phyloP scores from a whole-genome alignment of 2,888 invertebrate genomes.

The Hetaerina titia region DNA sequence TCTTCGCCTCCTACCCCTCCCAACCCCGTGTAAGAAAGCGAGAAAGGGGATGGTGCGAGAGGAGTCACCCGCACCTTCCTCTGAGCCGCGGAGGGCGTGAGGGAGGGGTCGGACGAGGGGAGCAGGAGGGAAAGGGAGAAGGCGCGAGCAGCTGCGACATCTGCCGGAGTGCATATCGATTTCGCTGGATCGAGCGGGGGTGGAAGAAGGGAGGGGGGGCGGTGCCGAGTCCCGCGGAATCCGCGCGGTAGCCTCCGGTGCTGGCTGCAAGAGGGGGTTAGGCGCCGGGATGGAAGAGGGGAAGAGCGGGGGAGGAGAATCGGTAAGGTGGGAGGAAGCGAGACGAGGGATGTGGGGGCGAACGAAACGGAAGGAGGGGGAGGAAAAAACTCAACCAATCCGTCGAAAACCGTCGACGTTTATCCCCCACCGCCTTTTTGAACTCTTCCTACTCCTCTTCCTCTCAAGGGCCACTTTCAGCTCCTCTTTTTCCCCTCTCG shows the following conservation, averaged over 20 bases:
- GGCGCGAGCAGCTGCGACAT: background rate
- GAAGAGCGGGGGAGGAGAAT: background rate
- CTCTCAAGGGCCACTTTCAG: background rate
- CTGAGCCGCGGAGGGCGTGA: background rate
- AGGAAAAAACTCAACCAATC: background rate
- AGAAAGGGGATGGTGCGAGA: background rate
- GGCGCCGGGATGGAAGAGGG: background rate
- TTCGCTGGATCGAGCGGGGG: background rate
- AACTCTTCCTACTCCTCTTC: background rate
- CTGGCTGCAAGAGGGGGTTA: background rate
- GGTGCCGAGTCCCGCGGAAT: slow-evolving; percentile 16
- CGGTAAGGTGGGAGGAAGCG: background rate
- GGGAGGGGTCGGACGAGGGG: background rate
- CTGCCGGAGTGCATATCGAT: slow-evolving; percentile 35
- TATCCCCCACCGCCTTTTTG: background rate
- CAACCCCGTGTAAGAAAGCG: background rate
- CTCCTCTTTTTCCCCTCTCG: background rate
- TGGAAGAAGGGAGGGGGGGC: background rate
- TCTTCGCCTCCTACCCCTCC: background rate
- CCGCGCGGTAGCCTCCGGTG: slow-evolving; percentile 2
- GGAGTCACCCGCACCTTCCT: background rate
- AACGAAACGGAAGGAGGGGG: background rate
- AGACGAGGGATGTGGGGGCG: background rate
- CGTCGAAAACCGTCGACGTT: background rate
- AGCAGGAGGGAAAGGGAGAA: background rate